Base-by-base conservation (phyloP, 2,797 vertebrate genomes). In the Crax fasciolata region DNA sequence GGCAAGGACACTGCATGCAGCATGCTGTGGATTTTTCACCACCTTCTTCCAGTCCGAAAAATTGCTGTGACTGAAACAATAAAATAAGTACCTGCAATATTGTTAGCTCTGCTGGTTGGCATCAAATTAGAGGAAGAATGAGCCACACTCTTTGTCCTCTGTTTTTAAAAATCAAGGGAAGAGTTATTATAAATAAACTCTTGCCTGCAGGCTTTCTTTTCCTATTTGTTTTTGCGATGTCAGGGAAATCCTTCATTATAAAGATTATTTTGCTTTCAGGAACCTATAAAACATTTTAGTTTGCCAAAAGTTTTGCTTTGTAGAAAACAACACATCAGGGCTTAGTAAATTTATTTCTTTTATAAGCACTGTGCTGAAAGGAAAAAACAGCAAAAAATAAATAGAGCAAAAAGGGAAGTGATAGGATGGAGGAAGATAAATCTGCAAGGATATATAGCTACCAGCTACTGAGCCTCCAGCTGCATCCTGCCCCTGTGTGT, bases 221-320 rank as follows among this genome's bases (percentile, higher is more conserved):
- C 30, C 73, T 55, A 44, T 96, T 94, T 96, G 46, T 94, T 90
- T 92, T 51, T 90, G 80, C 74, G 71, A 5, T 84, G 76, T 90
- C 86, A 86, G 76, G 91, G 88, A 96, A 92, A 95, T 91, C 63
- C 84, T 96, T 96, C 93, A 81, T 95, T 96, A 77, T 87, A 94
- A 85, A 95, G 71, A 92, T 82, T 62, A 89, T 92, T 96, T 91
- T 81, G 80, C 75, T 91, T 96, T 94, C 73, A 94, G 74, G 65
- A 95, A 79, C 52, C 65, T 84, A 17, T 87, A 80, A 81, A 91
- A 55, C 66, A 73, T 73, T 92, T 95, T 72, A 48, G 24, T 94
- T 89, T 86, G 49, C 61, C 43, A 55, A 46, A 94, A 92, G 39
- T 82, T 94, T 88, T 74, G 25, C 62, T 95, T 81, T 89, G 72